These are phyloP conservation scores for Chalcis sispes DNA, from an alignment of 2,888 invertebrate genomes.

Conservation along the genomic window DNA sequence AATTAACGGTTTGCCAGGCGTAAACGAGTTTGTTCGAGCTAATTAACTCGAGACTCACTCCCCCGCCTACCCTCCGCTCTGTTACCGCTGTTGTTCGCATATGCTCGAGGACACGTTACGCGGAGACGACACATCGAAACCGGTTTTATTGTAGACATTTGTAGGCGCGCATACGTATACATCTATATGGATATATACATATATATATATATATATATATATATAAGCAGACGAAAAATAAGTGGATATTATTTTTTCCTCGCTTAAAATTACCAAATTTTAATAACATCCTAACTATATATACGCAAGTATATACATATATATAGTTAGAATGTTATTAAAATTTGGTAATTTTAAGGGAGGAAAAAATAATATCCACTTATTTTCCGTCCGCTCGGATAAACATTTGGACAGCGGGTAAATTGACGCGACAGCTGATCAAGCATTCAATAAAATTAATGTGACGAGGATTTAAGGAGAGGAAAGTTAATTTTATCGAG, in stretches of 20 bases:
- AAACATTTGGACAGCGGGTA: conserved; percentile 3
- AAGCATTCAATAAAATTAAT: neutral
- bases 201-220: too few relatives aligned
- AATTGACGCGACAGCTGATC: neutral
- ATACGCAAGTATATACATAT: too few relatives aligned
- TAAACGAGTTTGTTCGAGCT: conserved; percentile 54
- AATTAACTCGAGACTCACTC: conserved; percentile 40
- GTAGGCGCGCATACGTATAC: neutral
- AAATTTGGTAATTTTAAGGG: conserved; percentile 10
- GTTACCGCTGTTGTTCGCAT: too few relatives aligned
- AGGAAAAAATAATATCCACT: conserved; percentile 21
- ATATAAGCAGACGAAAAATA: neutral
- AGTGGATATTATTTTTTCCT: conserved; percentile 21
- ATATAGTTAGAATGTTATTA: conserved; percentile 14
- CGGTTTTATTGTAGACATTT: too few relatives aligned
- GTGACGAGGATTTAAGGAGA: neutral
- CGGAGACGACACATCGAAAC: too few relatives aligned
- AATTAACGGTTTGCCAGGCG: conserved; percentile 51
- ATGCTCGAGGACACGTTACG: too few relatives aligned
- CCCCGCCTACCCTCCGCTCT: neutral
- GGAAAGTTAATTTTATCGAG: conserved; percentile 7
- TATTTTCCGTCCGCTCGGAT: neutral
- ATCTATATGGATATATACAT: neutral
- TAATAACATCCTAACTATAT: conserved; percentile 13
- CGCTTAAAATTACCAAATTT: conserved; percentile 10